Evolutionary conservation across 2,113 vertebrate species (phyloP).

Genomic region (Tragelaphus imberbis): DNA sequence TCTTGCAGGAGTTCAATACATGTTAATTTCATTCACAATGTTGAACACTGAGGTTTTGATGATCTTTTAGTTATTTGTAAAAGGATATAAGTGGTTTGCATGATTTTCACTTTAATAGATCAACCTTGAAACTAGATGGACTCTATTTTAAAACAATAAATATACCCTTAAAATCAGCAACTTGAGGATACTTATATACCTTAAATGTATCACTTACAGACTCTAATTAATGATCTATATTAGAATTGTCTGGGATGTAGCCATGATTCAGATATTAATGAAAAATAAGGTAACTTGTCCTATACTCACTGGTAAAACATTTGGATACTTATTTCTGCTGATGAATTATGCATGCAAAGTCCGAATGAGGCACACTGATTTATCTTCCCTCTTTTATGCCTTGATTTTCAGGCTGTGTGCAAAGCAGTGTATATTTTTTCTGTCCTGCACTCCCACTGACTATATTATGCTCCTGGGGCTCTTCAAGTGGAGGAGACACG

Average conservation of each 20-base stretch:
- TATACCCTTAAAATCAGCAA: neutral
- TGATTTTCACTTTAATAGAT: slow-evolving; percentile 25
- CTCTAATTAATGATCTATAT: neutral
- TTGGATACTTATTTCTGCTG: slow-evolving; percentile 60
- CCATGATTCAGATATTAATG: slow-evolving; percentile 40
- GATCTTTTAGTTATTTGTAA: neutral
- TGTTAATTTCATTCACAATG: neutral
- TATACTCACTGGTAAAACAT: slow-evolving; percentile 34
- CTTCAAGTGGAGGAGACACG: slow-evolving; percentile 67
- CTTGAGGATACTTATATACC: neutral
- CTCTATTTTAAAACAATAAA: slow-evolving; percentile 12
- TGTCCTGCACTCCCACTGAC: slow-evolving; percentile 66
- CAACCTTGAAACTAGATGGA: neutral
- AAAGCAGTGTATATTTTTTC: slow-evolving; percentile 72
- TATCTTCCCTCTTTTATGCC: slow-evolving; percentile 71
- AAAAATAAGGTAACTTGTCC: slow-evolving; percentile 58
- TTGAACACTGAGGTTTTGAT: neutral
- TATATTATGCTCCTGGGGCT: slow-evolving; percentile 71
- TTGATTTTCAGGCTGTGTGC: slow-evolving; percentile 72
- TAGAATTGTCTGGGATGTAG: neutral
- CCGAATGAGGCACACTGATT: slow-evolving; percentile 64
- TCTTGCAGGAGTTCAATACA: neutral
- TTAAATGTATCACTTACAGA: neutral
- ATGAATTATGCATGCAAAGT: slow-evolving; percentile 70
- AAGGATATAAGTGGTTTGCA: neutral